phyloP scores from a whole-genome alignment of 2,797 vertebrate genomes.

The Gephyroberyx darwinii region DNA sequence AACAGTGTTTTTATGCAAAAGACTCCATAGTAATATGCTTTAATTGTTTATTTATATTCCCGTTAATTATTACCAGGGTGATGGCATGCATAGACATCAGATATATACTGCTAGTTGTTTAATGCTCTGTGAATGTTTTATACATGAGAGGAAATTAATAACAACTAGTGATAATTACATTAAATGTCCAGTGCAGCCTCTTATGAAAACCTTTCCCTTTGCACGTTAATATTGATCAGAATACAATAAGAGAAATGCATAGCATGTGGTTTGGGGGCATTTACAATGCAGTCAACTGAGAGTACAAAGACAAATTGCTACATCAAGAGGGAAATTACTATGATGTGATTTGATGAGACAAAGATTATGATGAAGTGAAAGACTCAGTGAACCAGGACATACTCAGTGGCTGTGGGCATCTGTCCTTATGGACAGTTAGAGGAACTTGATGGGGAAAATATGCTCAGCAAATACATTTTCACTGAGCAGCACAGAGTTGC shows the following conservation, averaged over 20 bases:
- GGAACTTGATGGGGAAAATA: conserved; percentile 62
- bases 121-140: conserved; percentile 8
- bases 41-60: conserved; percentile 18
- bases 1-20: conserved; percentile 65
- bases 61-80: conserved; percentile 23
- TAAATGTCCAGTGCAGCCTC: conserved; percentile 15
- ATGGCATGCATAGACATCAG: conserved; percentile 1
- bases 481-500: conserved; percentile 31
- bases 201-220: conserved; percentile 9
- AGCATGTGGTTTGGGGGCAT: conserved; percentile 68
- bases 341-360: conserved; percentile 82
- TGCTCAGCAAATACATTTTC: conserved; percentile 59
- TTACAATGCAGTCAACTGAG: conserved; percentile 68
- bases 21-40: conserved; percentile 40
- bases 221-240: conserved; percentile 35
- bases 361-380: conserved; percentile 78
- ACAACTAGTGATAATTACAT: not conserved
- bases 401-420: conserved; percentile 71
- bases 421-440: conserved; percentile 73
- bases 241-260: conserved; percentile 59
- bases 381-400: conserved; percentile 74
- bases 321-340: conserved; percentile 67
- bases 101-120: conserved; percentile 20
- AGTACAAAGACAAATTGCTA: conserved; percentile 72
- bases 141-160: conserved; percentile 1